Percentiles rank a stretch among this genome's conserved stretches.
phyloP scores from a whole-genome alignment of 1,140 invertebrate genomes.

The Stegodyphus dumicola region DNA sequence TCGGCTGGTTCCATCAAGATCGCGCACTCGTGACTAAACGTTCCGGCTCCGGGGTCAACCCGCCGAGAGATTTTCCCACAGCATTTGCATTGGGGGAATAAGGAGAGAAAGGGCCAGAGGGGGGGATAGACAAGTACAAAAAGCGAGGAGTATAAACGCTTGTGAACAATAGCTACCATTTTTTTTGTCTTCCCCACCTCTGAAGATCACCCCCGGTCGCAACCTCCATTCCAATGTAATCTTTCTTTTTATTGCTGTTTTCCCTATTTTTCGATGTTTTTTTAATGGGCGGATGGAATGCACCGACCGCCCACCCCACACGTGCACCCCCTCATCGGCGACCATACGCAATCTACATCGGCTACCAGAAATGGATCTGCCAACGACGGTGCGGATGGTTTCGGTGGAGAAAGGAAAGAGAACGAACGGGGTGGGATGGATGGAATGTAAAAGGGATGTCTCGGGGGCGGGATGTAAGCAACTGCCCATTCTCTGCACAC shows the following conservation, averaged over 20 bases:
- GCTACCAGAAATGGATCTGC: not conserved
- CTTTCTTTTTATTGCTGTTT: not conserved
- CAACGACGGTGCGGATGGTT: not conserved
- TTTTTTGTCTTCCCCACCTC: not conserved
- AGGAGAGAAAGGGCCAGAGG: no score
- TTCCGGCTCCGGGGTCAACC: conserved; percentile 56
- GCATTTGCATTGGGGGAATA: conserved; percentile 23
- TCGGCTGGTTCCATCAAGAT: conserved; percentile 20
- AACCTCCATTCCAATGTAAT: not conserved
- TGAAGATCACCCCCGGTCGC: not conserved
- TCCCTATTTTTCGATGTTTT: not conserved
- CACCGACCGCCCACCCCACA: not conserved
- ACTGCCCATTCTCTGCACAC: no score
- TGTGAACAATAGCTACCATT: conserved; percentile 40
- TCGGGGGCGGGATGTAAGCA: not conserved
- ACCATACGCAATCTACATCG: no score
- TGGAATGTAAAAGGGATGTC: not conserved
- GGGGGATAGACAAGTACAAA: not conserved
- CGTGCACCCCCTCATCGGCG: no score
- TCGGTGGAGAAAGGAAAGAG: not conserved
- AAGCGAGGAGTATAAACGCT: not conserved
- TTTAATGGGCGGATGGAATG: conserved; percentile 35
- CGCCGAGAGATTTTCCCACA: conserved; percentile 38
- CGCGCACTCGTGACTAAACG: conserved; percentile 49
- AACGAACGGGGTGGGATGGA: conserved; percentile 15